Evolutionary conservation across 1,140 invertebrate species (phyloP).

Genomic region (Vanessa tameamea): DNA sequence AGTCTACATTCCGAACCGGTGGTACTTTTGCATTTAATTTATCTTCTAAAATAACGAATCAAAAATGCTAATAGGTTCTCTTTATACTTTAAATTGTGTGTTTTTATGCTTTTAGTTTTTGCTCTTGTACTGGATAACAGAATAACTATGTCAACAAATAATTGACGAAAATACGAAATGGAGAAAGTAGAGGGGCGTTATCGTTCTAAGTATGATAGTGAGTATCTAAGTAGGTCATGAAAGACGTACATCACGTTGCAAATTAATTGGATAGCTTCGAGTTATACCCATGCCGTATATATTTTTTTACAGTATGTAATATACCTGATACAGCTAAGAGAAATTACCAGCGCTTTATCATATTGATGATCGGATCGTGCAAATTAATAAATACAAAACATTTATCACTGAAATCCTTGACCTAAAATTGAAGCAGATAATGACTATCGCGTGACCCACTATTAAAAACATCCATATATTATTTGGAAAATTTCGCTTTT

Average conservation of each 20-base stretch:
- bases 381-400: constrained; percentile 22
- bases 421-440: constrained; percentile 45
- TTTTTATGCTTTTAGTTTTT: neutral
- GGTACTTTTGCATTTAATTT: too few relatives aligned
- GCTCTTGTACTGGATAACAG: neutral
- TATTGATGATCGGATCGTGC: neutral
- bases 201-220: constrained; percentile 56
- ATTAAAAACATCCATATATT: constrained; percentile 22
- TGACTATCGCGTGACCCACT: constrained; percentile 38
- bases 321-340: neutral
- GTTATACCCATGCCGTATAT: neutral
- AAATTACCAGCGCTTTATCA: neutral
- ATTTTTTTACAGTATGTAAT: neutral
- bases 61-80: too few relatives aligned
- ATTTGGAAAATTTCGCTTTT: constrained; percentile 17
- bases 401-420: constrained; percentile 42
- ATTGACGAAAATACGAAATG: neutral
- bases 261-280: constrained; percentile 3
- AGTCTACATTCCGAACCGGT: too few relatives aligned
- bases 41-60: too few relatives aligned
- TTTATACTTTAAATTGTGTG: too few relatives aligned
- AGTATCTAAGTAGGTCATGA: constrained; percentile 71
- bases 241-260: constrained; percentile 40
- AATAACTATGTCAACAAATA: neutral
- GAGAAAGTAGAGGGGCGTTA: constrained; percentile 47